Base-by-base conservation (phyloP, 2,888 invertebrate genomes). In the Amorpha juglandis region DNA sequence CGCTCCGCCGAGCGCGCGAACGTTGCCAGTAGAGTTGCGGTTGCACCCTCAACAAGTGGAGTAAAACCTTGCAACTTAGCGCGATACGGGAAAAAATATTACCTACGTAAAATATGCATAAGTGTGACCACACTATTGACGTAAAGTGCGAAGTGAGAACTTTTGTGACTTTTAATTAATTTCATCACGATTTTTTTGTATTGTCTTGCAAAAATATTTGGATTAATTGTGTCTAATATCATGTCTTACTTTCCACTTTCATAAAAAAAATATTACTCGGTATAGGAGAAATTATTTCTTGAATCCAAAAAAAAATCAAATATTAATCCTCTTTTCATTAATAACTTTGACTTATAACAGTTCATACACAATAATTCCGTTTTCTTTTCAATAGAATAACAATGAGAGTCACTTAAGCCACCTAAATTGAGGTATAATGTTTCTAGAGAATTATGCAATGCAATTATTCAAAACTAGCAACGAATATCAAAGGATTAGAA, bases 1-100 rank as follows among this genome's bases (percentile, higher is more conserved):
- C 86, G 90, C 88, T 89, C 86, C 87, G 89, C 75, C 88, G 89
- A 83, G 87, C 91, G 92, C 91, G 91, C 90, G 91, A 90, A 90
- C 91, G 91, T 90, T 84, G 75, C 73, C 74, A 78, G 69, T 77
- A 77, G 79, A 71, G 68, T 74, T 74, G 76, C 72, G 69, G 71
- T 75, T 75, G 75, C 72, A 70, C 69, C 82, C 80, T 88, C 90
- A 90, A 91, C 90, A 91, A 91, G 90, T 91, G 86, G 82, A 76
- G 74, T 38, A 55, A 48, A 50, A 53, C 14, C 63, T 42, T 65
- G 33, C 58, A 66, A 66, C 63, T 66, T 66, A 45, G 9, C 66
- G 66, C 63, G 66, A 11, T n/a, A 38, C 33, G 45, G n/a, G 63
- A 66, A 63, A 63, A 63, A 63, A 45, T 47, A 35, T 48, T 35